These are phyloP conservation scores for Drosophila merina DNA, from an alignment of 2,888 invertebrate genomes.

Conservation along the genomic window DNA sequence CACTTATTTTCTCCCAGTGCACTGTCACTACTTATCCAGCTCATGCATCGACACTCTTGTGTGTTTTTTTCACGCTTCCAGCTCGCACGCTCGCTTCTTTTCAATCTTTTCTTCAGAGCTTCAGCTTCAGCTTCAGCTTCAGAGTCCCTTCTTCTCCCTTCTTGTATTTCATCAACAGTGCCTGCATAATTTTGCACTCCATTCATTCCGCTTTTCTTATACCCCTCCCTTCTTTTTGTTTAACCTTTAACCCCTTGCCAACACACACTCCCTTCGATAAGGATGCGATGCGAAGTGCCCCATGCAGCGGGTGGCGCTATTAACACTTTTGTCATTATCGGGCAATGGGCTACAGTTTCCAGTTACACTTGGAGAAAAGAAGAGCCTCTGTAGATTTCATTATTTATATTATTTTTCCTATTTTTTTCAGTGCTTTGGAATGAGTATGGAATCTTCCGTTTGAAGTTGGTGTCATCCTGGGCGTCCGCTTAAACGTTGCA, in stretches of 20 bases:
- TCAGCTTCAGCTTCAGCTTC: neutral
- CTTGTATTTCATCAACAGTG: constrained; percentile 70
- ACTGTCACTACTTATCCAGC: constrained; percentile 28
- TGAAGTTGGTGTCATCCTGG: constrained; percentile 6
- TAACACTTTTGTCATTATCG: constrained; percentile 79
- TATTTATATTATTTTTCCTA: too few species aligned
- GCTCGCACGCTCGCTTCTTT: constrained; percentile 17
- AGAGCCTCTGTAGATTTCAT: too few species aligned
- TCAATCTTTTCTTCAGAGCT: constrained; percentile 30
- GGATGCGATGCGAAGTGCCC: constrained; percentile 43
- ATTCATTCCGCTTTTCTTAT: constrained; percentile 40
- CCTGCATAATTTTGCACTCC: constrained; percentile 74
- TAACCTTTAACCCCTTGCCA: neutral
- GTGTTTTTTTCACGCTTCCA: constrained; percentile 5
- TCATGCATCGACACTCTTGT: constrained; percentile 35
- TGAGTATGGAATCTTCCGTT: constrained; percentile 1
- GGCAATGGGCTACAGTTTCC: constrained; percentile 34
- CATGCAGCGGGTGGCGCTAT: constrained; percentile 75
- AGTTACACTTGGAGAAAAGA: neutral
- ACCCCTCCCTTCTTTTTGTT: neutral
- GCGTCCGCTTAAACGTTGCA: constrained; percentile 18
- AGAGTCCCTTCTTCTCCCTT: constrained; percentile 2
- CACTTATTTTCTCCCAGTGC: neutral
- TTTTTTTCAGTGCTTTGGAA: neutral
- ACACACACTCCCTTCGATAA: neutral